Conservation (phyloP, 2,888 invertebrate genomes). For the Callyntrura sp. region DNA sequence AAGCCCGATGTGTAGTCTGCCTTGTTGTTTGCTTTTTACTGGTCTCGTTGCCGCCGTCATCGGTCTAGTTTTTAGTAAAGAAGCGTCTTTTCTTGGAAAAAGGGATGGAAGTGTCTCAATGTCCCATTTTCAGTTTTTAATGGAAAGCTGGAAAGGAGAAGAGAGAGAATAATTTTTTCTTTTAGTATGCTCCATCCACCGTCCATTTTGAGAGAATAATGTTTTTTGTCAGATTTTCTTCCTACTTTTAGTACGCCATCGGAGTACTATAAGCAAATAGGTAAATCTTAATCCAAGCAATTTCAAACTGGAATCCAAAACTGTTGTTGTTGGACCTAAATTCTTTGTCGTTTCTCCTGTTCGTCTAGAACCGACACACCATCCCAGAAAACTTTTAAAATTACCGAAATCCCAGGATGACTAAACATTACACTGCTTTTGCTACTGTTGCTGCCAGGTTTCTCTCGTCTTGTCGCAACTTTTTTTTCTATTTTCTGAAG, state of each 20-base stretch:
- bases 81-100: constrained; percentile 11
- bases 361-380: background rate
- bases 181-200: no score
- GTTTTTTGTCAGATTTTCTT: background rate
- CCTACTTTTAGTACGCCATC: constrained; percentile 21
- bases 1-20: background rate
- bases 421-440: constrained; percentile 32
- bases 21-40: no score
- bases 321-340: constrained; percentile 2
- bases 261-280: background rate
- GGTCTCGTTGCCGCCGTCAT: background rate
- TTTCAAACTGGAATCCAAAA: constrained; percentile 9
- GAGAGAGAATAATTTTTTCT: background rate
- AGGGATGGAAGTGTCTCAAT: background rate
- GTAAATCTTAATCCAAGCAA: constrained; percentile 52
- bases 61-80: background rate
- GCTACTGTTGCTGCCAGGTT: background rate
- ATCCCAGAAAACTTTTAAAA: constrained; percentile 37
- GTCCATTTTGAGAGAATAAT: no score
- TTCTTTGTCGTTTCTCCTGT: background rate
- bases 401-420: constrained; percentile 27
- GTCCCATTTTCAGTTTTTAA: constrained; percentile 49
- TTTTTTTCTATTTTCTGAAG: constrained; percentile 29
- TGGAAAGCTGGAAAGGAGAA: constrained; percentile 14
- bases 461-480: constrained; percentile 10